Evolutionary conservation across 2,113 vertebrate genomes (phyloP).

Genomic region (Alosa alosa): DNA sequence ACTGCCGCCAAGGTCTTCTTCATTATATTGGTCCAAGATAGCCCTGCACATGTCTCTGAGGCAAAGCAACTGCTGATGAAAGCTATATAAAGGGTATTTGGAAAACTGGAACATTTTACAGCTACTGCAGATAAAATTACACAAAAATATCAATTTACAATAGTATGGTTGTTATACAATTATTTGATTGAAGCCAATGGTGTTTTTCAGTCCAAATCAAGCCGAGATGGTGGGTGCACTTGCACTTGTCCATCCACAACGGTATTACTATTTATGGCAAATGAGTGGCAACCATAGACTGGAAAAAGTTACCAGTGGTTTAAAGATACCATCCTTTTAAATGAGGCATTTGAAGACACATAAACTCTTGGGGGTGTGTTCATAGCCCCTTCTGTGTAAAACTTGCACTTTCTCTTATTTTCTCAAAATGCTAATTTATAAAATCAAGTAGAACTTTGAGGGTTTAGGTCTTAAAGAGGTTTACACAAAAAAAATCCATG

Average conservation of each 20-base stretch:
- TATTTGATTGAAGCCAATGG: too few species aligned
- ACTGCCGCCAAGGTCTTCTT: slow-evolving; percentile 23
- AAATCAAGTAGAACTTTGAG: neutral
- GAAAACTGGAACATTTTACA: neutral
- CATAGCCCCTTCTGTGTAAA: neutral
- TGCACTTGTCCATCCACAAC: too few species aligned
- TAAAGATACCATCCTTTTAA: too few species aligned
- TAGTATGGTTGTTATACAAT: too few species aligned
- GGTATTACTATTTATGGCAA: too few species aligned
- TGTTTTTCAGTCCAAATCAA: too few species aligned
- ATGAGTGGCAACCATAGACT: too few species aligned
- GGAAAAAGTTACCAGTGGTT: too few species aligned
- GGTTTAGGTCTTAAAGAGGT: too few species aligned
- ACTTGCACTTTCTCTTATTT: neutral
- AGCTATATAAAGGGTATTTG: neutral
- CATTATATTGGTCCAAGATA: neutral
- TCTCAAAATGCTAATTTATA: neutral
- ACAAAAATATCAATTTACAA: neutral
- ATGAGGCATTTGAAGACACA: too few species aligned
- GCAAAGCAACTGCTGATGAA: neutral
- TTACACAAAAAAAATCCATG: too few species aligned
- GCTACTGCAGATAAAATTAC: neutral
- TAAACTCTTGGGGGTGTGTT: neutral
- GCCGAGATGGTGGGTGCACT: too few species aligned
- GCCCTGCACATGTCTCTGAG: neutral